These are phyloP conservation scores for Apeltes quadracus DNA, from an alignment of 2,113 vertebrate genomes.

Conservation along the genomic window DNA sequence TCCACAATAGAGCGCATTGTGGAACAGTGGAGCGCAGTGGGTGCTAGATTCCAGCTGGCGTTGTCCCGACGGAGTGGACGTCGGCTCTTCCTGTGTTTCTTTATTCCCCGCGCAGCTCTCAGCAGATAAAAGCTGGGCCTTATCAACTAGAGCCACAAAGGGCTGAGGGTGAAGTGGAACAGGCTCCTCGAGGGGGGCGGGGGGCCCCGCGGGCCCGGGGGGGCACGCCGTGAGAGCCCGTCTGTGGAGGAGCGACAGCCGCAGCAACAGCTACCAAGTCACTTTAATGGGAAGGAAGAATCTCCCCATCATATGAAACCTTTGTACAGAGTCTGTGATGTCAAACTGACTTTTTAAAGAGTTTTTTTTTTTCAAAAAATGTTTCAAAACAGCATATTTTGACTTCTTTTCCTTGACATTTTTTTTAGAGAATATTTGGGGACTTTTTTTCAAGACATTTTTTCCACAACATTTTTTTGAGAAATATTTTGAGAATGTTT, in stretches of 20 bases:
- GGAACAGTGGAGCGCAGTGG: too few relatives aligned
- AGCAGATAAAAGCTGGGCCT: conserved; percentile 62
- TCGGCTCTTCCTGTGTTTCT: conserved; percentile 48
- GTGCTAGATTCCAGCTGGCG: conserved; percentile 24
- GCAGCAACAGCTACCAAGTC: neutral
- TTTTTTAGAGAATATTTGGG: too few relatives aligned
- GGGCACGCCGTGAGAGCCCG: conserved; percentile 9
- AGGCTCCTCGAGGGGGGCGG: too few relatives aligned
- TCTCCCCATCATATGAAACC: conserved; percentile 1
- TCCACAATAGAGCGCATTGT: too few relatives aligned
- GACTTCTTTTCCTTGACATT: too few relatives aligned
- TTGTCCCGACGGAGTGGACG: conserved; percentile 53
- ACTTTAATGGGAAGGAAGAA: conserved; percentile 21
- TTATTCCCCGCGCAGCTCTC: conserved; percentile 38
- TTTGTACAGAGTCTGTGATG: neutral
- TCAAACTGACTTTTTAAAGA: neutral
- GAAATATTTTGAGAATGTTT: too few relatives aligned
- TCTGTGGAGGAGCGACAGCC: conserved; percentile 4
- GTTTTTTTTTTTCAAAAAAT: too few relatives aligned
- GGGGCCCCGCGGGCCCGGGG: conserved; percentile 37
- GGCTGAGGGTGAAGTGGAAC: conserved; percentile 51
- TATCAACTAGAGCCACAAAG: conserved; percentile 70
- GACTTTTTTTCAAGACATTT: too few relatives aligned
- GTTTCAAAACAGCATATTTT: too few relatives aligned
- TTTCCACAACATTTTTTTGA: too few relatives aligned